Evolutionary conservation across 2,888 invertebrate species (phyloP), one percentile per base, ranked within the genome.

Genomic region (Drosophila austrosaltans): DNA sequence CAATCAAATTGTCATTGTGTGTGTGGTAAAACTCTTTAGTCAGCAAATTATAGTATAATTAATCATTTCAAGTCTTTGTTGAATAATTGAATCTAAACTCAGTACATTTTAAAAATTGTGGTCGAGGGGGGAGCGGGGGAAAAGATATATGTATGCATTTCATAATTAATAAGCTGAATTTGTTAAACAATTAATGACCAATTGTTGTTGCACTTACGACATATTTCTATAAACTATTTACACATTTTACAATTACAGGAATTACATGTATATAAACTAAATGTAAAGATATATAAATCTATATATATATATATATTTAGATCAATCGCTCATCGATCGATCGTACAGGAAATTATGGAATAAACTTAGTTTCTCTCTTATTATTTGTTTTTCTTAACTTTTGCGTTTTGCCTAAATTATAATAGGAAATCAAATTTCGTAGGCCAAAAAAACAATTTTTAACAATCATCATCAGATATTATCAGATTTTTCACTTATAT

Each of bases 361-460:
- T 39, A 39, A 57, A 57, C 57, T 57, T 57, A 57, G 39, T 22
- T 39, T 36, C 10, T 36, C 10, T 36, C 2, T 10, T 10, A 2
- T 36, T 36, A 8, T 36, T 36, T 1, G 1, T 36, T 36, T 36
- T 10, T 8, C 36, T 36, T 36, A 36, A 36, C 36, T 54, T 28
- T 56, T 69, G 63, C 28, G 40, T 57, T 59, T 66, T 53, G 79
- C 75, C 84, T 85, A 85, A 85, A 87, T 75, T 76, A 82, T 16
- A 82, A 80, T 83, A 87, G 87, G 87, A 86, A 87, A 80, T 70
- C 57, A 74, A 87, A 86, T 86, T 86, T 87, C 48, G 82, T 78
- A 81, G 82, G 84, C 84, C 84, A 74, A 86, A 85, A 74, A 86
- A 83, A 66, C 63, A 63, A 79, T 79, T 71, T 56, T 53, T 62